Conservation (phyloP, 2,797 vertebrate genomes). For the Kryptopterus vitreolus region DNA sequence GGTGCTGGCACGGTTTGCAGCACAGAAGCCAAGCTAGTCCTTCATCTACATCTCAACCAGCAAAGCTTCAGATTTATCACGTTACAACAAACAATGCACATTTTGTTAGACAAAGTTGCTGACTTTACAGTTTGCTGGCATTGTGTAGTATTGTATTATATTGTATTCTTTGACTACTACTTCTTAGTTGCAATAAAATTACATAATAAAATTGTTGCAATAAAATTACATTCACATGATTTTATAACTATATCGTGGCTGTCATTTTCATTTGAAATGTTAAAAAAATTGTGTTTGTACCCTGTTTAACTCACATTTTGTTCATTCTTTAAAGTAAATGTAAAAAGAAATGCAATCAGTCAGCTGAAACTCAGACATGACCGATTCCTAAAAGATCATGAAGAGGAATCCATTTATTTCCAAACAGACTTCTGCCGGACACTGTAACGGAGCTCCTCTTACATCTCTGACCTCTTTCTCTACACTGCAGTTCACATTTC, state of each 20-base stretch:
- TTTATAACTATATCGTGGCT: neutral
- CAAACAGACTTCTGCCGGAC: conserved; percentile 20
- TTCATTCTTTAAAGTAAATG: conserved; percentile 12
- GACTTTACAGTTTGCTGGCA: neutral
- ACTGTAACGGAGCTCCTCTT: conserved; percentile 38
- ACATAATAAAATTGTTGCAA: neutral
- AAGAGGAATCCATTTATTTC: conserved; percentile 13
- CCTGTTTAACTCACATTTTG: neutral
- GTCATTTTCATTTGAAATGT: neutral
- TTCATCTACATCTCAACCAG: conserved; percentile 10
- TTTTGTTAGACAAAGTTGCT: conserved; percentile 6
- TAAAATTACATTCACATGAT: neutral
- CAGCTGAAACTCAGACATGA: too few relatives aligned
- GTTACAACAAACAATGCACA: conserved; percentile 22
- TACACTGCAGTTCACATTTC: conserved; percentile 51
- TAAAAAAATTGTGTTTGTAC: neutral
- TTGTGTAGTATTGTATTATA: neutral
- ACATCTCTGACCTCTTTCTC: conserved; percentile 37
- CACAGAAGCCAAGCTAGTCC: conserved; percentile 6
- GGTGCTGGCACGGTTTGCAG: conserved; percentile 11
- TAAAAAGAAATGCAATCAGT: conserved; percentile 21
- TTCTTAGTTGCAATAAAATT: neutral
- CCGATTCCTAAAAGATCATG: conserved; percentile 27
- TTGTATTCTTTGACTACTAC: neutral
- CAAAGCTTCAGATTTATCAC: conserved; percentile 11